A percentile compares a stretch with the other conserved stretches of the same genome.
Evolutionary conservation across 2,888 invertebrate genomes (phyloP).

Genomic region (Nasonovia ribisnigri): DNA sequence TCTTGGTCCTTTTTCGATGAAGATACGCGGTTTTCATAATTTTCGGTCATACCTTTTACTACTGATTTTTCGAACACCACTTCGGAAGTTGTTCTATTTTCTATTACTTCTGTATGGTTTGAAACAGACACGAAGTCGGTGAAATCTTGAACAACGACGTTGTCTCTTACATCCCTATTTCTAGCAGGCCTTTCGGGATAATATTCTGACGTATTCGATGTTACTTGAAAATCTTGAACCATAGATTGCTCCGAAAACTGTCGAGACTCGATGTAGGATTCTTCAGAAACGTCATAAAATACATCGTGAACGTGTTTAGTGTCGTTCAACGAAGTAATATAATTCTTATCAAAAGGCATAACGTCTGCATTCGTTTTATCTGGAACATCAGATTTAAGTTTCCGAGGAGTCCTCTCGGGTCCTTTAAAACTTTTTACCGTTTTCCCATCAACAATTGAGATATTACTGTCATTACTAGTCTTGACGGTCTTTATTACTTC

Average conservation of each 20-base stretch:
- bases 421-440: constrained; percentile 61
- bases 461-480: not conserved
- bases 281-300: constrained; percentile 38
- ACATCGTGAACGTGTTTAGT: not conserved
- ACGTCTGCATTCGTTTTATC: not conserved
- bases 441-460: constrained; percentile 67
- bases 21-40: constrained; percentile 54
- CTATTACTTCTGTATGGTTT: constrained; percentile 34
- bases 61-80: constrained; percentile 12
- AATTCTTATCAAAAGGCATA: not conserved
- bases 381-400: not conserved
- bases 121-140: constrained; percentile 27
- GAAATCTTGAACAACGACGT: not conserved
- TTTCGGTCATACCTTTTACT: constrained; percentile 42
- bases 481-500: constrained; percentile 18
- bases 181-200: constrained; percentile 31
- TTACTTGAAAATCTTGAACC: constrained; percentile 48
- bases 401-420: constrained; percentile 11
- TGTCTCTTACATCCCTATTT: not conserved
- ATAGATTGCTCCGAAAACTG: constrained; percentile 47
- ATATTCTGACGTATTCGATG: constrained; percentile 48
- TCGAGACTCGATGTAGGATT: constrained; percentile 46
- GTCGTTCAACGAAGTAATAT: not conserved
- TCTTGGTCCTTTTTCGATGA: constrained; percentile 43
- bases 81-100: not conserved